Evolutionary conservation across 1,140 invertebrate species (phyloP).

Genomic region (Drosophila sturtevanti): DNA sequence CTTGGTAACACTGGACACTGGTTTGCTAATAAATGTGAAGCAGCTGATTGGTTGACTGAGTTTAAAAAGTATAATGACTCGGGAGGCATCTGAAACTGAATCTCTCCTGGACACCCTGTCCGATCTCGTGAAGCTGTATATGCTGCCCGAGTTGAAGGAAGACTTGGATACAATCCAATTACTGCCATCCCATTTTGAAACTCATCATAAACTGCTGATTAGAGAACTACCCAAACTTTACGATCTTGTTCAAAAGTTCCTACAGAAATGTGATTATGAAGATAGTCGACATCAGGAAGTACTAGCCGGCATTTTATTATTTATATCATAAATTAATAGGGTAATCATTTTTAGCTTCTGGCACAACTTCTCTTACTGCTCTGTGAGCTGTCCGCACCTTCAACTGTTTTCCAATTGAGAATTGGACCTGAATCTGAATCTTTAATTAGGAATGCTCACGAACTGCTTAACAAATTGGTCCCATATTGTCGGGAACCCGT

Average conservation of each 20-base stretch:
- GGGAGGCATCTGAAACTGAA: constrained; percentile 32
- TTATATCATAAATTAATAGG: not conserved
- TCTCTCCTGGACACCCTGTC: constrained; percentile 22
- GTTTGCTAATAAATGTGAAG: not conserved
- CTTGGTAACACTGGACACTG: not conserved
- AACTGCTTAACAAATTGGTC: constrained; percentile 33
- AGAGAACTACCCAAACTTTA: constrained; percentile 55
- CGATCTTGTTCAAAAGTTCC: constrained; percentile 52
- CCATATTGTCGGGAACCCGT: constrained; percentile 5
- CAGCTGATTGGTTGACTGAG: not conserved
- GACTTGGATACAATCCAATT: constrained; percentile 52
- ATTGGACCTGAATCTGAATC: not conserved
- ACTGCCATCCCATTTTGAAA: constrained; percentile 35
- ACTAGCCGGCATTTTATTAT: not conserved
- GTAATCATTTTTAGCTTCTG: constrained; percentile 37
- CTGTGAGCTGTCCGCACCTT: constrained; percentile 54
- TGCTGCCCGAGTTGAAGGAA: constrained; percentile 52
- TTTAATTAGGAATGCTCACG: constrained; percentile 38
- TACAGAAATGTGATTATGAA: constrained; percentile 17
- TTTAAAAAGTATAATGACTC: constrained; percentile 18
- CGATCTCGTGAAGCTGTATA: constrained; percentile 57
- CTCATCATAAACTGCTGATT: constrained; percentile 41
- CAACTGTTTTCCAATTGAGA: constrained; percentile 42
- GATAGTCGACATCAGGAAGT: constrained; percentile 32
- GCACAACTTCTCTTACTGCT: constrained; percentile 49